Evolutionary conservation across 2,888 invertebrate genomes (phyloP), one percentile per base, ranked within the genome.

Genomic region (Hoplodrina blanda): DNA sequence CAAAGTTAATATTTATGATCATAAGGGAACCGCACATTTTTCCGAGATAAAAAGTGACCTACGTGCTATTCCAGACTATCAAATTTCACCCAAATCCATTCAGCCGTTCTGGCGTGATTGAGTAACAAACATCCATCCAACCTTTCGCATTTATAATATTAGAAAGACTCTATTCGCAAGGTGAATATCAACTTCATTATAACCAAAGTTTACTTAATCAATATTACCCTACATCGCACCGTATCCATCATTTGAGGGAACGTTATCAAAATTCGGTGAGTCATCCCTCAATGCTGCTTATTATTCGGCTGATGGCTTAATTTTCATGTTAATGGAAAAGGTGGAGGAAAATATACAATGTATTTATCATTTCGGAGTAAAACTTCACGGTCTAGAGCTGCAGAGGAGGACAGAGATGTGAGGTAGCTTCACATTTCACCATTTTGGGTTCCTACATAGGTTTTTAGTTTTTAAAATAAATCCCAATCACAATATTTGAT

Each of bases 261-360:
- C 78, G 25, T 64, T 70, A 76, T 72, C 62, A 54, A 67, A 71
- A 71, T 60, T 50, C 53, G 33, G 54, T 15, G 60, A 74, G 63
- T 81, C 85, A 83, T 83, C 85, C 69, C 59, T 83, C 83, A 83
- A 80, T 41, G 49, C 65, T 50, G 64, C 49, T 69, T 75, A 69
- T 72, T 81, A 65, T 78, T 49, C 59, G 54, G 46, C n/a, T 50
- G 82, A 60, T 63, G 17, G 60, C 65, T 81, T 78, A 30, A 78
- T 78, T 68, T 78, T 72, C 63, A 63, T 59, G 37, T 44, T 67
- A 78, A 78, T 72, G 54, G 62, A 78, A 72, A 78, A 56, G 41
- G 49, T 63, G 20, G 17, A 20, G 37, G 33, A 50, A 30, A 30
- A 75, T 17, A 55, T 19, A 68, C 50, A 75, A 13, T 50, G 17